These are phyloP conservation scores for Aplochiton taeniatus DNA, from an alignment of 2,797 vertebrate species.

Conservation along the genomic window DNA sequence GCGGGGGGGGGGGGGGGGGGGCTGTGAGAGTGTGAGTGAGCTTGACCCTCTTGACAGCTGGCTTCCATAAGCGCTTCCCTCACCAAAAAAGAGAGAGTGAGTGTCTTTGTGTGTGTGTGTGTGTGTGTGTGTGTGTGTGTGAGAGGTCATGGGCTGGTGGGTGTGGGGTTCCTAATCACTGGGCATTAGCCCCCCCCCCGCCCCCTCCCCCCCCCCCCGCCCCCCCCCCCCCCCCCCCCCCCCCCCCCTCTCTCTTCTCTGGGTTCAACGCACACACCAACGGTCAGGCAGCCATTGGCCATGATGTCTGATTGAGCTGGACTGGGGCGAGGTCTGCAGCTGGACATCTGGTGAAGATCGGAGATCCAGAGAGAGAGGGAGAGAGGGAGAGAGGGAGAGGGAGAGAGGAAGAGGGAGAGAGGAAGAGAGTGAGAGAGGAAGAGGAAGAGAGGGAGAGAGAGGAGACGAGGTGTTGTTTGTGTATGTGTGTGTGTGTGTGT, in stretches of 20 bases:
- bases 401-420: slow-evolving; percentile 4
- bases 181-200: too few species aligned
- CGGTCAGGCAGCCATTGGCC: slow-evolving; percentile 43
- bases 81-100: slow-evolving; percentile 1
- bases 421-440: slow-evolving; percentile 19
- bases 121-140: slow-evolving; percentile 18
- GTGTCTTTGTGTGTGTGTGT: slow-evolving; percentile 10
- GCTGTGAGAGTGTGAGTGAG: slow-evolving; percentile 10
- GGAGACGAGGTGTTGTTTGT: too few species aligned
- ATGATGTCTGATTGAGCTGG: slow-evolving; percentile 35
- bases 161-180: slow-evolving; percentile 17
- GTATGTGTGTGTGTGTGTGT: too few species aligned
- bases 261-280: slow-evolving; percentile 49
- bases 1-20: background rate
- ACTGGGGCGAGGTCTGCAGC: slow-evolving; percentile 19
- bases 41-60: slow-evolving; percentile 29
- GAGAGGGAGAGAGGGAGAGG: slow-evolving; percentile 12
- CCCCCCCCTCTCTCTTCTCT: slow-evolving; percentile 45
- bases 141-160: slow-evolving; percentile 5
- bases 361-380: background rate
- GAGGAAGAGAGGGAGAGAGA: slow-evolving; percentile 12
- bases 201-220: too few species aligned
- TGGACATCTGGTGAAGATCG: slow-evolving; percentile 36
- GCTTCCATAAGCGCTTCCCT: background rate
- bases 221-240: too few species aligned